Percentiles rank a stretch among this genome's conserved stretches.
Evolutionary conservation across 2,113 vertebrate genomes (phyloP).

Genomic region (Anoplopoma fimbria): DNA sequence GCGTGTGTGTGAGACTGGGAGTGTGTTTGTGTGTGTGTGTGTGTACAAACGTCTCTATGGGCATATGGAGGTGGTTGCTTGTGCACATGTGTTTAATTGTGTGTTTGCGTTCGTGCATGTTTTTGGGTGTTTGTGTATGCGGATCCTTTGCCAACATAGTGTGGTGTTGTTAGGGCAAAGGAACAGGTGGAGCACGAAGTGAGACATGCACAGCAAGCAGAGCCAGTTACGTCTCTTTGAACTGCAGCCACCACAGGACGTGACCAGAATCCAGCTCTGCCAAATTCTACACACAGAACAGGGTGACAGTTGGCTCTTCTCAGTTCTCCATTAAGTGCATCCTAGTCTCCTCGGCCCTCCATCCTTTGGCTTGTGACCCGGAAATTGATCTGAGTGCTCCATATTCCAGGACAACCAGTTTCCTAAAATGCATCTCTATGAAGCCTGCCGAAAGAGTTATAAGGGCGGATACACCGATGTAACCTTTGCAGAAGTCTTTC

Average conservation of each 20-base stretch:
- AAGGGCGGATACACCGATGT: not conserved
- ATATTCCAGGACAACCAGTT: not conserved
- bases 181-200: constrained; percentile 61
- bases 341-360: not conserved
- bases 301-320: not conserved
- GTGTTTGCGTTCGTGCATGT: not conserved
- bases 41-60: not conserved
- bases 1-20: not conserved
- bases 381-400: not conserved
- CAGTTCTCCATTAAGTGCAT: not conserved
- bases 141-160: constrained; percentile 9
- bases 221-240: constrained; percentile 48
- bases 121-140: not conserved
- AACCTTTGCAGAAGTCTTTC: not conserved
- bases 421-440: not conserved
- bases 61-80: constrained; percentile 25
- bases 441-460: not conserved
- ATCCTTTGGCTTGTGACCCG: not conserved
- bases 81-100: not conserved
- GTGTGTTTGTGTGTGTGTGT: constrained; percentile 4
- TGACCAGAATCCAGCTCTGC: constrained; percentile 40
- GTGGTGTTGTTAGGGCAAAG: constrained; percentile 49
- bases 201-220: constrained; percentile 55
- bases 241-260: constrained; percentile 47
- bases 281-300: not conserved